Conservation (phyloP, 2,888 invertebrate genomes). For the Spilosoma lubricipeda region DNA sequence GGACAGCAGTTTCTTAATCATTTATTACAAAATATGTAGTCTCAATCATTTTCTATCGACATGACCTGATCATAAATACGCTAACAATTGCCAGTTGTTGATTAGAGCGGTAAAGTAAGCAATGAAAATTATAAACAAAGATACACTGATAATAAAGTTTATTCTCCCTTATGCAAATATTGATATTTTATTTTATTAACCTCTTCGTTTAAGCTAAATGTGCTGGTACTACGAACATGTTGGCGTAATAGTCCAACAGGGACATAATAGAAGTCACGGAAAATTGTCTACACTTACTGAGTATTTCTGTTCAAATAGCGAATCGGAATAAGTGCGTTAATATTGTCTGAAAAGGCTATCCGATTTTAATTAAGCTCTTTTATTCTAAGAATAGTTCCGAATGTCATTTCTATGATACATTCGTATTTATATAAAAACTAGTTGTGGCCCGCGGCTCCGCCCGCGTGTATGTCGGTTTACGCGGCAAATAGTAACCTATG, state of each 20-base stretch:
- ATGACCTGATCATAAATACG: neutral
- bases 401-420: neutral
- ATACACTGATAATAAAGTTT: conserved; percentile 14
- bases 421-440: too few species aligned
- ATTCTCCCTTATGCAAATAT: conserved; percentile 15
- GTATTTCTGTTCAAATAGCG: conserved; percentile 25
- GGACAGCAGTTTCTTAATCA: neutral
- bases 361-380: neutral
- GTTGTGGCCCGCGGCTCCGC: too few species aligned
- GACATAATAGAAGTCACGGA: conserved; percentile 30
- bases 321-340: conserved; percentile 18
- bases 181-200: conserved; percentile 33
- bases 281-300: conserved; percentile 36
- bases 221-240: conserved; percentile 21
- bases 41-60: neutral
- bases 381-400: neutral
- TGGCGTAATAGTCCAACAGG: conserved; percentile 26
- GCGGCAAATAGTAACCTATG: too few species aligned
- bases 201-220: conserved; percentile 31
- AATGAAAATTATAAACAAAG: neutral
- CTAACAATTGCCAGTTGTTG: neutral
- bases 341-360: neutral
- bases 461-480: too few species aligned
- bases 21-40: neutral
- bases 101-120: neutral